These are phyloP conservation scores for Acanthoscelides obtectus DNA, from an alignment of 2,888 invertebrate genomes.

Conservation along the genomic window DNA sequence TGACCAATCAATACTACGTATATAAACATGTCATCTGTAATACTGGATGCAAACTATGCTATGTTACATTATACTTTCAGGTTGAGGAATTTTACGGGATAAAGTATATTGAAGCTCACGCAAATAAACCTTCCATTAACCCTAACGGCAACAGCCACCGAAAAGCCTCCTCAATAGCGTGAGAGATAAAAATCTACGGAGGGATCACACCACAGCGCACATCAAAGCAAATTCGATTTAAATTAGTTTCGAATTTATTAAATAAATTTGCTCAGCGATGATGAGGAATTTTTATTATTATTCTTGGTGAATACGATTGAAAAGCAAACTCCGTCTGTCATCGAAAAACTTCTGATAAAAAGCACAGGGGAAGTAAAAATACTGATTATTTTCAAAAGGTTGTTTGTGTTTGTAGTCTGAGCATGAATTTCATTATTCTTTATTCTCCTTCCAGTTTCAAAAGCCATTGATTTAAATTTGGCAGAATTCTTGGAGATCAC, in stretches of 20 bases:
- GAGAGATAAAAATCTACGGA: conserved; percentile 18
- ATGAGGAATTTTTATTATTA: conserved; percentile 7
- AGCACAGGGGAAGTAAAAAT: background rate
- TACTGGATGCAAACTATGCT: too few species aligned
- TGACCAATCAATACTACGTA: too few species aligned
- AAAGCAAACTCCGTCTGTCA: background rate
- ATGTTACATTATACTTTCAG: too few species aligned
- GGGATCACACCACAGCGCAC: conserved; percentile 27
- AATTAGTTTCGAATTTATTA: conserved; percentile 34
- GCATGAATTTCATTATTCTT: too few species aligned
- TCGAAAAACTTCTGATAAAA: background rate
- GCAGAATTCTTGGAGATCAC: too few species aligned
- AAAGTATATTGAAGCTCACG: too few species aligned
- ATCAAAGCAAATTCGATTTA: conserved; percentile 35
- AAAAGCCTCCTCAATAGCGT: conserved; percentile 7
- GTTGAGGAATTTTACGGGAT: too few species aligned
- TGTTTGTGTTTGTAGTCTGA: too few species aligned
- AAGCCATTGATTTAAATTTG: too few species aligned
- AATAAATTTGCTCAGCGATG: conserved; percentile 29
- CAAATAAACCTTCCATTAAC: background rate
- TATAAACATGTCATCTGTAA: too few species aligned
- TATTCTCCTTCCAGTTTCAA: too few species aligned
- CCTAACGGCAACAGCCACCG: background rate
- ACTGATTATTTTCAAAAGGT: background rate
- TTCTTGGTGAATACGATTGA: background rate